Evolutionary conservation across 2,797 vertebrate species (phyloP).

Genomic region (Hybognathus amarus): DNA sequence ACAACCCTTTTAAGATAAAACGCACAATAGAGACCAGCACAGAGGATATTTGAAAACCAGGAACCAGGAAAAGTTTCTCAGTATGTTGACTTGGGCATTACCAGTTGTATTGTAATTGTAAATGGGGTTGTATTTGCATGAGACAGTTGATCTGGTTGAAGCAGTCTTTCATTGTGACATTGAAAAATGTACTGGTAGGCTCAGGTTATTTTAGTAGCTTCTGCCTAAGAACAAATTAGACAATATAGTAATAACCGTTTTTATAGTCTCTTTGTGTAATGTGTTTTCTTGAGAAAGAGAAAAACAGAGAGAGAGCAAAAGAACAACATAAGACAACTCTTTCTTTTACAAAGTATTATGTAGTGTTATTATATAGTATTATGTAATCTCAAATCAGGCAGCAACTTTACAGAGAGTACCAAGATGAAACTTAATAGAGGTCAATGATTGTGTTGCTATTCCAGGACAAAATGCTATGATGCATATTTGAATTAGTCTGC

Average conservation of each 20-base stretch:
- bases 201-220: background rate
- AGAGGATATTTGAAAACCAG: conserved; percentile 4
- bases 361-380: conserved; percentile 7
- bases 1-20: background rate
- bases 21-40: background rate
- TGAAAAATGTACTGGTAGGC: background rate
- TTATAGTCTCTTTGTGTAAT: background rate
- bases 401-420: background rate
- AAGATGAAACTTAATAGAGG: conserved; percentile 25
- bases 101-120: conserved; percentile 31
- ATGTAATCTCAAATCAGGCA: conserved; percentile 4
- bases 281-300: conserved; percentile 9
- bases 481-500: background rate
- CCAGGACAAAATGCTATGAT: background rate
- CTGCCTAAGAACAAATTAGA: background rate
- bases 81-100: conserved; percentile 5
- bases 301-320: background rate
- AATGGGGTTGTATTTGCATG: conserved; percentile 46
- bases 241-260: background rate
- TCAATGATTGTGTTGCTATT: conserved; percentile 10
- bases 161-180: conserved; percentile 19
- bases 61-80: background rate
- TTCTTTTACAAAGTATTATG: background rate
- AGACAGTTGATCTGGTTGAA: conserved; percentile 32
- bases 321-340: background rate